Evolutionary conservation across 2,888 invertebrate genomes (phyloP).

Genomic region (Phaonia tiefii): DNA sequence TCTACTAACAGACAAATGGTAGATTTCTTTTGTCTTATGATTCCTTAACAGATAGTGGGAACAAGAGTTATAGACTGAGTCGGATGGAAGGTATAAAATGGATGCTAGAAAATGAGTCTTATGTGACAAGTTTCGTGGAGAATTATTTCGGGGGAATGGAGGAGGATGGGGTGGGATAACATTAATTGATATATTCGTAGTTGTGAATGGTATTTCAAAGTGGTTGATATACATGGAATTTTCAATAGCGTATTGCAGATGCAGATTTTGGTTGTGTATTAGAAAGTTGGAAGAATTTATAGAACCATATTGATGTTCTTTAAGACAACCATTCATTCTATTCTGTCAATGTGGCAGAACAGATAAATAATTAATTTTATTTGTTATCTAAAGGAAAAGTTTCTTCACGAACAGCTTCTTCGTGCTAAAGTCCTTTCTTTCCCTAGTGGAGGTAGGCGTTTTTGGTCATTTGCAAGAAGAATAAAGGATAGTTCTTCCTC

Average conservation of each 20-base stretch:
- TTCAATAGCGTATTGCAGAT: not conserved
- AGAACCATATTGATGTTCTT: too few species aligned
- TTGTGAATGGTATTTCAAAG: not conserved
- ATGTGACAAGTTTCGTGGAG: not conserved
- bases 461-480: too few species aligned
- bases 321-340: too few species aligned
- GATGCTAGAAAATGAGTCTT: not conserved
- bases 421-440: too few species aligned
- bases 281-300: too few species aligned
- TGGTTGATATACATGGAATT: not conserved
- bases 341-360: too few species aligned
- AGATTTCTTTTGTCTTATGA: constrained; percentile 21
- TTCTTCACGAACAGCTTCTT: too few species aligned
- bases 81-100: constrained; percentile 15
- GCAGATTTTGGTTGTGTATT: too few species aligned
- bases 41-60: not conserved
- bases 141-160: not conserved
- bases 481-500: too few species aligned
- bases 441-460: too few species aligned
- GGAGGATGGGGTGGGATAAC: not conserved
- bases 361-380: too few species aligned
- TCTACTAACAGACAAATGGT: not conserved
- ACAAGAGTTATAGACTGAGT: constrained; percentile 21
- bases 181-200: constrained; percentile 7
- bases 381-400: too few species aligned